Base-by-base conservation (phyloP, 2,797 vertebrate species). In the Chrysolophus pictus region DNA sequence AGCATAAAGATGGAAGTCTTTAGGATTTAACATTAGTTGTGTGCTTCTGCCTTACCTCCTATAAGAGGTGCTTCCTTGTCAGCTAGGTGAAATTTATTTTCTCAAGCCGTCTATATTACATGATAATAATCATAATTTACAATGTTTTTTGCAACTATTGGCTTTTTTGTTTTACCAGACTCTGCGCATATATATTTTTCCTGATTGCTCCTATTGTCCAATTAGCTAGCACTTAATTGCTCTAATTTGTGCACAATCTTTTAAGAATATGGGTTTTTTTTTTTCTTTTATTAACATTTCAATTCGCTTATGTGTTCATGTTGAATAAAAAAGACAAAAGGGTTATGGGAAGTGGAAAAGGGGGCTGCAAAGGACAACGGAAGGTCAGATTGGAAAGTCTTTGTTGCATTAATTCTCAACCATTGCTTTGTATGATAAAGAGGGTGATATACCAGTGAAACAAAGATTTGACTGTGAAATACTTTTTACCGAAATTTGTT, bases 1-100 rank as follows among this genome's bases (percentile, higher is more conserved):
- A 95, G 89, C 46, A 55, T 88, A 92, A 95, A 94, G 92, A 96
- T 92, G 84, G 35, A 85, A 95, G 72, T 90, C 93, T 90, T 29
- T 73, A 51, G 68, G 56, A 83, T 74, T 84, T 93, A 92, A 76
- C 59, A 86, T 81, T 77, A 93, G 65, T 71, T 26, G 81, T 84
- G 35, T 87, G 56, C 73, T 92, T 93, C 75, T 90, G 76, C 64
- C 63, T 96, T 72, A 93, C 84, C 88, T 84, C 59, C 23, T 83
- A 6, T 22, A 94, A 65, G 87, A 95, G 87, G 19, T 83, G 60
- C 37, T 88, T 91, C 56, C 74, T 94, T 88, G 37, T 80, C 59
- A 92, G 69, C 28, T 79, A 37, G 79, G 10, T 31, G 33, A 88
- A 47, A 92, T 76, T 14, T 88, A 19, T 84, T 76, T 82, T 90